Evolutionary conservation across 2,888 invertebrate genomes (phyloP).

Genomic region (Drosophila prostipennis): DNA sequence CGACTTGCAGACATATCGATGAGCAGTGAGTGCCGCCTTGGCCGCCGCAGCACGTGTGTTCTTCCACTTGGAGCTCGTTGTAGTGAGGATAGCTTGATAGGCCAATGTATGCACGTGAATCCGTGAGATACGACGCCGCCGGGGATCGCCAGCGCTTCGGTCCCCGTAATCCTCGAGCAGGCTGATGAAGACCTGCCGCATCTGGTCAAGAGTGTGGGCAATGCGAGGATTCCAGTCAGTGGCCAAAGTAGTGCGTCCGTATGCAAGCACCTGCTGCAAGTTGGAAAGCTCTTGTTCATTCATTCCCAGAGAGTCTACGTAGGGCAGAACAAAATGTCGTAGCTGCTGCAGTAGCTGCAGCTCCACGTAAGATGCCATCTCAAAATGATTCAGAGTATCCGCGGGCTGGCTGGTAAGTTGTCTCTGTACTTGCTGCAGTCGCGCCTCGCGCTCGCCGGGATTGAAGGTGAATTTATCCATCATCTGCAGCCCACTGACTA

Average conservation of each 20-base stretch:
- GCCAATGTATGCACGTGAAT: constrained; percentile 94
- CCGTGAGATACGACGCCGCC: constrained; percentile 88
- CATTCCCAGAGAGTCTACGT: constrained; percentile 93
- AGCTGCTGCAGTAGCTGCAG: constrained; percentile 88
- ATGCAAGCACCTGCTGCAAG: constrained; percentile 88
- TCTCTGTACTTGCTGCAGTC: constrained; percentile 87
- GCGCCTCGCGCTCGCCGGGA: constrained; percentile 86
- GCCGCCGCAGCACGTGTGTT: constrained; percentile 92
- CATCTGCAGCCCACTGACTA: constrained; percentile 94
- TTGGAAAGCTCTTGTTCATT: constrained; percentile 94
- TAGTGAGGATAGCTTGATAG: constrained; percentile 92
- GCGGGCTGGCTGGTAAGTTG: constrained; percentile 87
- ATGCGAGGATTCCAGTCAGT: constrained; percentile 92
- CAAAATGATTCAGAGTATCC: constrained; percentile 90
- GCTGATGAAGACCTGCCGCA: constrained; percentile 88
- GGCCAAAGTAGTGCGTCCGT: constrained; percentile 89
- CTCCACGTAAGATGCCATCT: constrained; percentile 94
- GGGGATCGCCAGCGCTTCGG: constrained; percentile 41
- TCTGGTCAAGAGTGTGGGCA: constrained; percentile 92
- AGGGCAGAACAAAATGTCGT: constrained; percentile 88
- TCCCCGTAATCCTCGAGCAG: constrained; percentile 68
- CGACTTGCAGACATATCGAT: constrained; percentile 92
- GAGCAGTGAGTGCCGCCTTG: constrained; percentile 92
- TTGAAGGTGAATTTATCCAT: constrained; percentile 89
- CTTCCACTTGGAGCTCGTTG: constrained; percentile 89